Conservation (phyloP, 2,888 invertebrate genomes). For the Halictus quadricinctus region DNA sequence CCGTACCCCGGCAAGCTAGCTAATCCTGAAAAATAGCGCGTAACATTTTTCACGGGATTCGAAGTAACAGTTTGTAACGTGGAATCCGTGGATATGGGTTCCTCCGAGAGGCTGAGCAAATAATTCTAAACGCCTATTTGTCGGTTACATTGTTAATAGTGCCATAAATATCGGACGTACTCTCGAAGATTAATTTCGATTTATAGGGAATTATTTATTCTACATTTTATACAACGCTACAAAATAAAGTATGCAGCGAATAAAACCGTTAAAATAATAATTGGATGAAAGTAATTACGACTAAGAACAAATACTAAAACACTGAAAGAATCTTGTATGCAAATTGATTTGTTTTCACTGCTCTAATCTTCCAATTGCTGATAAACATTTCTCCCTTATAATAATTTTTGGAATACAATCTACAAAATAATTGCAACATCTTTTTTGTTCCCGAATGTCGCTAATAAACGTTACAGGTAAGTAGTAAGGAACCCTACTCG, state of each 20-base stretch:
- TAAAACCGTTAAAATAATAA: background rate
- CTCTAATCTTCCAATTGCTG: too few relatives aligned
- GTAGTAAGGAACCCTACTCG: too few relatives aligned
- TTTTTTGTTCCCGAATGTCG: too few relatives aligned
- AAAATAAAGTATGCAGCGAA: background rate
- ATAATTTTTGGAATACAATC: too few relatives aligned
- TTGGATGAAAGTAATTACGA: too few relatives aligned
- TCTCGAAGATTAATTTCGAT: background rate
- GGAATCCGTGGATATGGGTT: conserved; percentile 50
- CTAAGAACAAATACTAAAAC: too few relatives aligned
- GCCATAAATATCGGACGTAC: background rate
- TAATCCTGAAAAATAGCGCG: conserved; percentile 78
- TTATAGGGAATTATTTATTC: background rate
- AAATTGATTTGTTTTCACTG: too few relatives aligned
- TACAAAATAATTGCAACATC: too few relatives aligned
- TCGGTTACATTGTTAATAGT: too few relatives aligned
- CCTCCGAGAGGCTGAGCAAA: conserved; percentile 32
- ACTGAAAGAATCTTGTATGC: too few relatives aligned
- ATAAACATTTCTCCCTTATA: too few relatives aligned
- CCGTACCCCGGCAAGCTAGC: conserved; percentile 51
- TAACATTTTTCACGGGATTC: conserved; percentile 77
- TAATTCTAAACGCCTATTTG: conserved; percentile 4
- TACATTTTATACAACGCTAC: background rate
- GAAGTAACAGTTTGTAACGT: conserved; percentile 73
- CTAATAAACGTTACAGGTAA: too few relatives aligned